phyloP scores from a whole-genome alignment of 1,140 invertebrate species.

The Lethocerus indicus region DNA sequence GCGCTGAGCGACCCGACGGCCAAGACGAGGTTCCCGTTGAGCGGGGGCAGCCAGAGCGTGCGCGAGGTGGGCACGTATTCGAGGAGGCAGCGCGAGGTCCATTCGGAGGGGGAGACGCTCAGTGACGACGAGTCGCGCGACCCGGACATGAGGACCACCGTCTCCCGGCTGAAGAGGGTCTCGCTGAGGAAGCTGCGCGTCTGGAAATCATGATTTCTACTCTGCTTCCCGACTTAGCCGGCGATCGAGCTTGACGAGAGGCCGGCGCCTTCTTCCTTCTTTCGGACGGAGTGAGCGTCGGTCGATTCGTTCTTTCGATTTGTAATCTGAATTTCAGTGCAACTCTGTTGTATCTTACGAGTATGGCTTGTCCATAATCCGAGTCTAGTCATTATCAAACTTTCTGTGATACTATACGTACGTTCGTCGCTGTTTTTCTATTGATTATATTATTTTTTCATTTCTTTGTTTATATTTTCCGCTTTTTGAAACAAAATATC shows the following conservation, averaged over 20 bases:
- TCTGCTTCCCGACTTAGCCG: constrained; percentile 7
- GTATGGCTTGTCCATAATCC: constrained; percentile 11
- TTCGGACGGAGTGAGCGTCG: too few species aligned
- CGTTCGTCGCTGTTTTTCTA: constrained; percentile 12
- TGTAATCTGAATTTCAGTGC: too few species aligned
- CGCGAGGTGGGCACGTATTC: constrained; percentile 14
- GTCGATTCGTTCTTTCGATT: too few species aligned
- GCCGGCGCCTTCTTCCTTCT: too few species aligned
- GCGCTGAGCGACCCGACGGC: constrained; percentile 47
- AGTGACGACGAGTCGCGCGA: constrained; percentile 30
- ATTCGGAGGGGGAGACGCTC: constrained; percentile 55
- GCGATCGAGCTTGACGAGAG: neutral
- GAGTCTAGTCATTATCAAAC: constrained; percentile 19
- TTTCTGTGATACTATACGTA: constrained; percentile 20
- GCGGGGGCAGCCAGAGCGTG: constrained; percentile 19
- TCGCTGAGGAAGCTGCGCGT: constrained; percentile 52
- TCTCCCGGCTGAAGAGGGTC: constrained; percentile 50
- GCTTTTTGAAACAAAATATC: constrained; percentile 2
- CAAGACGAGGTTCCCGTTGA: constrained; percentile 20
- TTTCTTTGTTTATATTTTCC: constrained; percentile 8
- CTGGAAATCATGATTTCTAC: constrained; percentile 45
- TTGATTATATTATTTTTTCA: constrained; percentile 13
- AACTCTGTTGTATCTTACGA: too few species aligned
- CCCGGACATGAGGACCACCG: constrained; percentile 30
- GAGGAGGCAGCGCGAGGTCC: constrained; percentile 35